Evolutionary conservation across 2,888 invertebrate species (phyloP), one percentile per base, ranked within the genome.

Genomic region (Empis stercorea): DNA sequence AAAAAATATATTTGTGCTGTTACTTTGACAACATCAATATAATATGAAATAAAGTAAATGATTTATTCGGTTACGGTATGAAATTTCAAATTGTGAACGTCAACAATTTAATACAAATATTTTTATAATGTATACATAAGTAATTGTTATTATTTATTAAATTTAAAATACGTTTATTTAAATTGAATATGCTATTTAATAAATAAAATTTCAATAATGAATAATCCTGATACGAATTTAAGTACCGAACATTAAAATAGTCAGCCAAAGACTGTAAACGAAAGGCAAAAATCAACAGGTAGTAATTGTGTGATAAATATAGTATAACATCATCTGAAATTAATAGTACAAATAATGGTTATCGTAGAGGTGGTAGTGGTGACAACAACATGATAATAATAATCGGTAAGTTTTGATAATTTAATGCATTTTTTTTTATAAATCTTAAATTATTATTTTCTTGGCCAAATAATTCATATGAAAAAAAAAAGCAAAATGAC

Each of bases 161-260:
- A 81, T 38, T 65, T 84, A 20, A 72, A 54, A 70, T 73, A 43
- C 73, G 71, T 48, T 71, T 78, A 61, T 73, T 64, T 48, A 67
- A 66, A 45, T 56, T 68, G 1, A 65, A 62, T 7, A 66, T 68
- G 62, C 68, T 68, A 6, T 67, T 66, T 15, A 67, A 68, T 48
- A 62, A 64, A 51, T 68, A 63, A 0, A 64, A 43, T n/a, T 41
- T 39, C 44, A 47, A 44, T 10, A 40, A 10, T 42, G 23, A 36
- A n/a, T 42, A 42, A 15, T 16, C 7, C 7, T 27, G 23, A 7
- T 20, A 39, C 20, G 20, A 5, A 20, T 20, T 3, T 4, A 20
- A 5, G 20, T 3, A 20, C 5, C 5, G 20, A 20, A 5, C 20
- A n/a, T n/a, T 20, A 5, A 20, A 20, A 20, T 20, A 17, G 1